Evolutionary conservation across 2,113 vertebrate species (phyloP), one percentile per base, ranked within the genome.

Genomic region (Tupaia tana): DNA sequence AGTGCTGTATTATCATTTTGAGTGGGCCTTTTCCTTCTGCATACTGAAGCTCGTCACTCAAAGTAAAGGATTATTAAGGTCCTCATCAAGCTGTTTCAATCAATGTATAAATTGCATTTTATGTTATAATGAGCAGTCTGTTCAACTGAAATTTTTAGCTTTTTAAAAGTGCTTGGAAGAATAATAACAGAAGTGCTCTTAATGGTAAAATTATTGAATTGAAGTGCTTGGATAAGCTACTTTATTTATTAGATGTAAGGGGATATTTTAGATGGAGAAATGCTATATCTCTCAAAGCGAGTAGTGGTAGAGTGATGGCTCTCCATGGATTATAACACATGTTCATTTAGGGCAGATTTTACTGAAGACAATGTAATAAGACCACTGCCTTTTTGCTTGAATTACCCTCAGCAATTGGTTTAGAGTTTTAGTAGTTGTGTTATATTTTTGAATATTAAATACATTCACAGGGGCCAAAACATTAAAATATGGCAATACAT

Each of bases 101-200:
- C 93, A 96, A 91, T 92, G 67, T 86, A 94, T 91, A 93, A 96
- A 91, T 96, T 89, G 56, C 52, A 85, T 86, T 95, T 96, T 94
- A 34, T 81, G 34, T 95, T 83, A 82, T 94, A 96, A 95, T 92
- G 88, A 98, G 73, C 54, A 58, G 91, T 69, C 91, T 89, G 52
- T 91, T 95, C 86, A 94, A 58, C 12, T 83, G 96, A 84, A 95
- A 66, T 85, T 93, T 95, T 95, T 73, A 95, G 90, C 77, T 90
- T 97, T 83, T 97, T 87, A 70, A 83, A 96, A 95, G 73, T 86
- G 58, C 92, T 91, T 73, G 81, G 90, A 85, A 97, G 63, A 95
- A 86, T 83, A 84, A 75, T 94, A 81, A 91, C 71, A 89, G 75
- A 92, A 95, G 73, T 91, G 83, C 29, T 95, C 25, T 95, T 96